Evolutionary conservation across 2,797 vertebrate species (phyloP).

Genomic region (Cyprinodon diabolis): DNA sequence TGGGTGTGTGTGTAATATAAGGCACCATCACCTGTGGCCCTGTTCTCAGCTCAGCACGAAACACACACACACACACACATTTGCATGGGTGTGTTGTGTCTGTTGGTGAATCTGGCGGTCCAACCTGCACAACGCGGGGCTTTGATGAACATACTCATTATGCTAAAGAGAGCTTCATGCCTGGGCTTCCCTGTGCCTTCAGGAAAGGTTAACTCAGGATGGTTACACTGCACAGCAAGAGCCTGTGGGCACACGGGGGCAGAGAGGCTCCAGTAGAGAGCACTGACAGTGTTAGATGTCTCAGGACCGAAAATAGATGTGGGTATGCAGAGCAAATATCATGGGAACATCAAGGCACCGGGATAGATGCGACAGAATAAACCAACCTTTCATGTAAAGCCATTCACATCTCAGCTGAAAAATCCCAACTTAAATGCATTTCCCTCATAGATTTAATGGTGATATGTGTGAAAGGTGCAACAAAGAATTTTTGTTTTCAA

Average conservation of each 20-base stretch:
- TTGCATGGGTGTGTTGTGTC: slow-evolving; percentile 44
- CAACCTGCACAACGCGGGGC: slow-evolving; percentile 67
- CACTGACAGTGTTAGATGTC: slow-evolving; percentile 62
- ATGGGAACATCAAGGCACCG: slow-evolving; percentile 59
- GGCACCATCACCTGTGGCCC: slow-evolving; percentile 86
- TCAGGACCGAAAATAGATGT: slow-evolving; percentile 64
- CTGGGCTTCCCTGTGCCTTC: slow-evolving; percentile 78
- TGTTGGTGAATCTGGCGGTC: slow-evolving; percentile 65
- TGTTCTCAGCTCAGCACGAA: slow-evolving; percentile 72
- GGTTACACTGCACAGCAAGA: slow-evolving; percentile 80
- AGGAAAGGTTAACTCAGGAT: slow-evolving; percentile 88
- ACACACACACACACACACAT: slow-evolving; percentile 31
- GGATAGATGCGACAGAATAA: slow-evolving; percentile 40
- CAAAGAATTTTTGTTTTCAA: slow-evolving; percentile 5
- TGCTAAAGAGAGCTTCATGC: slow-evolving; percentile 84
- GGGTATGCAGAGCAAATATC: slow-evolving; percentile 71
- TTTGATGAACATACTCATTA: slow-evolving; percentile 91
- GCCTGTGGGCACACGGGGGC: slow-evolving; percentile 58
- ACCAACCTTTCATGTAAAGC: slow-evolving; percentile 46
- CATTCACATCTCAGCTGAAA: slow-evolving; percentile 19
- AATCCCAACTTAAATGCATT: slow-evolving; percentile 33
- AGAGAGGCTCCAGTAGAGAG: slow-evolving; percentile 54
- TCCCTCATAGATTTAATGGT: neutral
- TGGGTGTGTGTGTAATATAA: slow-evolving; percentile 73
- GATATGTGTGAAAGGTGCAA: neutral